Conservation (phyloP, 2,113 vertebrate species). For the Antechinus stuartii region DNA sequence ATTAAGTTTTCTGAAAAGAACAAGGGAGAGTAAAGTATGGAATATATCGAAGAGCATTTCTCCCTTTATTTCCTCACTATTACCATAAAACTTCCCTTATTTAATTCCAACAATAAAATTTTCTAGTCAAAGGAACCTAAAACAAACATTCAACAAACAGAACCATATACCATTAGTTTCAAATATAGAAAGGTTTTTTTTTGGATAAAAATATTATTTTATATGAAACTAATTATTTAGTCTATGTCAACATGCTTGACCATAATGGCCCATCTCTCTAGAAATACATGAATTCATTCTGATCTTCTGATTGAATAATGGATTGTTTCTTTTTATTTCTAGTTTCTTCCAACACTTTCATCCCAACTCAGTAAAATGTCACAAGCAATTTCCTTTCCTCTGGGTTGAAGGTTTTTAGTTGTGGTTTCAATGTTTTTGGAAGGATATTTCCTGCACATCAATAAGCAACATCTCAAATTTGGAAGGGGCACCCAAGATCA, state of each 20-base stretch:
- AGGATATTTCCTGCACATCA: not conserved
- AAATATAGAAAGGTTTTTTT: not conserved
- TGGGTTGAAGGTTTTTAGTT: not conserved
- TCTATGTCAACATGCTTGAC: not conserved
- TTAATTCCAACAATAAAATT: not conserved
- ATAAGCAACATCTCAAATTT: not conserved
- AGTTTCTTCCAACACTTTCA: rapidly evolving
- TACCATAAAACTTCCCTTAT: not conserved
- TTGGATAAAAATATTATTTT: not conserved
- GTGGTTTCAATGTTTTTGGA: not conserved
- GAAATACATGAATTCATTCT: not conserved
- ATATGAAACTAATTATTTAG: slow-evolving; percentile 8
- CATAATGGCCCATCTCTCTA: not conserved
- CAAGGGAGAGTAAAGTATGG: not conserved
- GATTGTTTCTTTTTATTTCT: not conserved
- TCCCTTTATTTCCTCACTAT: not conserved
- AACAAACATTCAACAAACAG: not conserved
- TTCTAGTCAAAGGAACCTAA: not conserved
- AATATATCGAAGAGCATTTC: not conserved
- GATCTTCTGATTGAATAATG: not conserved
- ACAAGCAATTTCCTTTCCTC: not conserved
- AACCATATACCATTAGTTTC: not conserved
- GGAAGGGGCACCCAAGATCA: not conserved
- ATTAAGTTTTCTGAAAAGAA: not conserved
- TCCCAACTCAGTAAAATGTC: not conserved